Conservation (phyloP, 2,113 vertebrate species). For the Caranx melampygus region DNA sequence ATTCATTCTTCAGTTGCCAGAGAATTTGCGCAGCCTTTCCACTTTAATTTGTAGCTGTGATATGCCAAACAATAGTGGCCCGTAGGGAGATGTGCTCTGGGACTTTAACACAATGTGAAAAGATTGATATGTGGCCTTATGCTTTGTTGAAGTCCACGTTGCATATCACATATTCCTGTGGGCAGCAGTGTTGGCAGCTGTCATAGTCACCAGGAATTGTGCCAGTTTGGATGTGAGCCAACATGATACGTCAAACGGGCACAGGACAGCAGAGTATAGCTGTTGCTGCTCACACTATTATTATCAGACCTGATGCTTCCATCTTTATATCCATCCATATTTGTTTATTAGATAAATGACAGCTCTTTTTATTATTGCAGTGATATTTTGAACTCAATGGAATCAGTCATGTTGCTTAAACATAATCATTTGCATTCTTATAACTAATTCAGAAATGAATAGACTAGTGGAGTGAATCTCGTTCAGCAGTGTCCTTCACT, state of each 20-base stretch:
- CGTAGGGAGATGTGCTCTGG: slow-evolving; percentile 24
- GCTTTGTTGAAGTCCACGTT: slow-evolving; percentile 52
- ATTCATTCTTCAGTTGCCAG: slow-evolving; percentile 34
- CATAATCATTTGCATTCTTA: background rate
- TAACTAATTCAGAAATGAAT: background rate
- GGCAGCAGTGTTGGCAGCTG: slow-evolving; percentile 57
- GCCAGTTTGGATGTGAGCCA: slow-evolving; percentile 52
- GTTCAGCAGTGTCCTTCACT: background rate
- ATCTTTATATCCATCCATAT: background rate
- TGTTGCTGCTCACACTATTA: background rate
- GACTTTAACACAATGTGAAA: slow-evolving; percentile 43
- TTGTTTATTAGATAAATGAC: background rate
- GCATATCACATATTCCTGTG: slow-evolving; percentile 25
- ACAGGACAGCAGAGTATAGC: background rate
- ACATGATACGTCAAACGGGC: slow-evolving; percentile 13
- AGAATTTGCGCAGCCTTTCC: slow-evolving; percentile 23
- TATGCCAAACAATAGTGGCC: slow-evolving; percentile 33
- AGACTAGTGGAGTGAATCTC: too few relatives aligned
- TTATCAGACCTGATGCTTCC: too few relatives aligned
- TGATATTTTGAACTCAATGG: background rate
- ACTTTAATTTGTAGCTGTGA: slow-evolving; percentile 35
- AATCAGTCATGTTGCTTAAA: background rate
- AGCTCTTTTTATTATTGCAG: background rate
- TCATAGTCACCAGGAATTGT: slow-evolving; percentile 17
- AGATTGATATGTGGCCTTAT: slow-evolving; percentile 57